phyloP scores from a whole-genome alignment of 2,888 invertebrate species.

The Zygothrica quintamaculata region DNA sequence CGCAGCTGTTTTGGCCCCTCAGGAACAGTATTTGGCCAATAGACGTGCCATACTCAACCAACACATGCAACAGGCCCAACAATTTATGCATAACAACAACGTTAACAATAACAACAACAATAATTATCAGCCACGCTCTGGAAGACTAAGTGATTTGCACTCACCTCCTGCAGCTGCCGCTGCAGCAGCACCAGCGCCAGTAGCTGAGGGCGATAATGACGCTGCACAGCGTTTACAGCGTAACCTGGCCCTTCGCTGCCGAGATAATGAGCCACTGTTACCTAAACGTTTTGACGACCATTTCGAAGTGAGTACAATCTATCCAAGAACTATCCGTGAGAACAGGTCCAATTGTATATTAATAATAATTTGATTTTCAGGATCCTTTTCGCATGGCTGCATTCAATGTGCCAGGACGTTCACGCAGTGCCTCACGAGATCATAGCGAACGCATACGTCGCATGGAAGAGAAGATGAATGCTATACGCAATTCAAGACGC shows the following conservation, averaged over 20 bases:
- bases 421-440: slow-evolving; percentile 86
- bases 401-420: slow-evolving; percentile 85
- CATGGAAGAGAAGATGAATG: slow-evolving; percentile 87
- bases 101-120: slow-evolving; percentile 78
- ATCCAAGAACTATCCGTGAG: no score
- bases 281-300: slow-evolving; percentile 84
- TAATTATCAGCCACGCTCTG: slow-evolving; percentile 78
- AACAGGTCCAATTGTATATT: no score
- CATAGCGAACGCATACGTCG: slow-evolving; percentile 88
- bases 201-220: slow-evolving; percentile 77
- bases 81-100: slow-evolving; percentile 77
- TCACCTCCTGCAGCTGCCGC: slow-evolving; percentile 49
- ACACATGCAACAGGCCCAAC: slow-evolving; percentile 75
- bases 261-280: slow-evolving; percentile 83
- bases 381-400: slow-evolving; percentile 87
- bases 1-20: slow-evolving; percentile 65
- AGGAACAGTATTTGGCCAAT: slow-evolving; percentile 80
- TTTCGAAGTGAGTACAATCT: slow-evolving; percentile 81
- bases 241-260: slow-evolving; percentile 83
- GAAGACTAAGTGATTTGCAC: slow-evolving; percentile 77
- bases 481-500: slow-evolving; percentile 82
- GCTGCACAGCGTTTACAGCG: slow-evolving; percentile 83
- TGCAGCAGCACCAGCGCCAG: slow-evolving; percentile 25
- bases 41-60: slow-evolving; percentile 82
- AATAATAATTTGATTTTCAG: slow-evolving; percentile 38